Conservation (phyloP, 2,888 invertebrate species). For the Melipona beecheii region DNA sequence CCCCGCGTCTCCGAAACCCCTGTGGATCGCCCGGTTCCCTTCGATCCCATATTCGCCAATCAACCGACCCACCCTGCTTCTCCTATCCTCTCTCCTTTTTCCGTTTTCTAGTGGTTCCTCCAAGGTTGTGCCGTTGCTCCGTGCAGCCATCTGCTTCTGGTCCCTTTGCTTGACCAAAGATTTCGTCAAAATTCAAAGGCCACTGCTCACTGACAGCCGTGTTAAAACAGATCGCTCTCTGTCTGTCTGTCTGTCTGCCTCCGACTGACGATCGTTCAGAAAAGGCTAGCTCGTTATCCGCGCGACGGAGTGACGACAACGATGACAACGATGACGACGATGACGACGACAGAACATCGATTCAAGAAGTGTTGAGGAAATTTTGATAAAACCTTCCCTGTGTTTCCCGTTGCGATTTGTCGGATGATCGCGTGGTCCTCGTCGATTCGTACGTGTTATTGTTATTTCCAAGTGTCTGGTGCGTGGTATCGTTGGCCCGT, state of each 20-base stretch:
- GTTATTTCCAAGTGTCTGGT: constrained; percentile 57
- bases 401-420: constrained; percentile 2
- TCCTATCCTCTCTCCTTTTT: constrained; percentile 61
- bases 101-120: constrained; percentile 50
- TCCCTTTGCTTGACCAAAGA: constrained; percentile 52
- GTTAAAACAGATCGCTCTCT: constrained; percentile 28
- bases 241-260: too few relatives aligned
- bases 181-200: constrained; percentile 64
- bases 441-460: constrained; percentile 49
- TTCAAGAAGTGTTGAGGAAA: constrained; percentile 18
- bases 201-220: constrained; percentile 13
- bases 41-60: constrained; percentile 80
- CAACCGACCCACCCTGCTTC: constrained; percentile 72
- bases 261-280: background rate
- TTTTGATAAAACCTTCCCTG: background rate
- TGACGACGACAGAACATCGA: background rate
- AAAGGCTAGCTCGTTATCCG: background rate
- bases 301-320: constrained; percentile 1
- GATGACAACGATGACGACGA: background rate
- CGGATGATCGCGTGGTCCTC: constrained; percentile 15
- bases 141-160: constrained; percentile 56
- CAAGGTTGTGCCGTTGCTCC: constrained; percentile 44
- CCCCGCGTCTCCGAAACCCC: constrained; percentile 73
- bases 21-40: constrained; percentile 74
- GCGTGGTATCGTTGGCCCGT: constrained; percentile 44